Evolutionary conservation across 1,140 invertebrate species (phyloP).

Genomic region (Mactra quadrangularis): DNA sequence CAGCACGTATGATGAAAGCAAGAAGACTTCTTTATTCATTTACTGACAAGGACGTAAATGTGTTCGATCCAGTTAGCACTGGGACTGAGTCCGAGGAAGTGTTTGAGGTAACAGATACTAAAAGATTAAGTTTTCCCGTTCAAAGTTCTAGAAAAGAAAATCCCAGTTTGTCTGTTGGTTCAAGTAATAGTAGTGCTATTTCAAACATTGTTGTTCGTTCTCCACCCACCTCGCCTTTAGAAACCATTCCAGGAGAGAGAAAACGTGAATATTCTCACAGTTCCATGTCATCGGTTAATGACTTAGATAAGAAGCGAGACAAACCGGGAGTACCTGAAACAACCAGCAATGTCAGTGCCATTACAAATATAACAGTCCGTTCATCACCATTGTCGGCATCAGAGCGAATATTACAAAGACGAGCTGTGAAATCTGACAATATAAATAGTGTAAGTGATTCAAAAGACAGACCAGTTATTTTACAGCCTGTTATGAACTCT

Average conservation of each 20-base stretch:
- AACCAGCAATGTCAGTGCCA: not conserved
- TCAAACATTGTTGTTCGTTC: not conserved
- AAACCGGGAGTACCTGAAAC: not conserved
- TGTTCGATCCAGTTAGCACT: slow-evolving; percentile 33
- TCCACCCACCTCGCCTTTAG: not conserved
- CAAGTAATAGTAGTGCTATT: not conserved
- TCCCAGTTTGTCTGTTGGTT: not conserved
- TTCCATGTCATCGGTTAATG: not conserved
- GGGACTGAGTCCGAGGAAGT: slow-evolving; percentile 9
- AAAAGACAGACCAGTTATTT: slow-evolving; percentile 27
- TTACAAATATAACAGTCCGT: not conserved
- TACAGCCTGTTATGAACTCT: slow-evolving; percentile 3
- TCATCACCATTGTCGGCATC: slow-evolving; percentile 23
- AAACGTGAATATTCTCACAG: not conserved
- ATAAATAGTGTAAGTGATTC: not conserved
- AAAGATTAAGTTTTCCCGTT: slow-evolving; percentile 5
- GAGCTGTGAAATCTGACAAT: not conserved
- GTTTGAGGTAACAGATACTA: not conserved
- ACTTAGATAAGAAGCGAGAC: not conserved
- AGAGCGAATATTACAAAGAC: slow-evolving; percentile 37
- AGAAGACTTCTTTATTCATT: slow-evolving; percentile 28
- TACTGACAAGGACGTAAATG: slow-evolving; percentile 33
- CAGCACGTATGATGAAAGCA: slow-evolving; percentile 15
- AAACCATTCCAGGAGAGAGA: not conserved
- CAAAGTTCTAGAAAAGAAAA: not conserved